Evolutionary conservation across 2,113 vertebrate genomes (phyloP), one percentile per base, ranked within the genome.

Genomic region (Oenanthe oenanthe): DNA sequence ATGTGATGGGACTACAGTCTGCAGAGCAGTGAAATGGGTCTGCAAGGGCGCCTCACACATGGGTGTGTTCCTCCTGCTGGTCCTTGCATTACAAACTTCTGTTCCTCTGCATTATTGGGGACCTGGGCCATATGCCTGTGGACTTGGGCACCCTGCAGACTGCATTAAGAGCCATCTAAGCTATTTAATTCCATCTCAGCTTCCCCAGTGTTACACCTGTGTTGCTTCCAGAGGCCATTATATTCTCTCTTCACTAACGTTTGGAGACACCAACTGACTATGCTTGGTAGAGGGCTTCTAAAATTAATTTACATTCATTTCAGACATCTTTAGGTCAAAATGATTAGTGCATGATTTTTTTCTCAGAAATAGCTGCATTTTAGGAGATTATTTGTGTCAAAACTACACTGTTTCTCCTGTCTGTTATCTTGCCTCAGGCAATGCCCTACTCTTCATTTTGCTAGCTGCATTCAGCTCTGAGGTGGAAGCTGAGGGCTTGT

Each of bases 21-120:
- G 16, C 19, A 67, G 77, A 67, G 47, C 9, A 54, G 19, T 25
- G 25, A 67, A 47, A 28, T 21, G 38, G 32, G 8, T 53, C 38
- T 53, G 68, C 38, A 40, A 19, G 32, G 60, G 22, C 0, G 0
- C 6, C 18, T 51, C 12, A 24, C 20, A 36, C 51, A 24, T 29
- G 60, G 18, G 0, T 45, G 13, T 15, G 10, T 38, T 65, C 15
- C 21, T 72, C 12, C 32, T 66, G 26, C 32, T 24, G 19, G 32
- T n/a, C 9, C 13, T 47, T n/a, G 29, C 24, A 4, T 18, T 47
- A 38, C 42, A 40, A 12, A 4, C 24, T 34, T 34, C 51, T 2
- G 1, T 34, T 53, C n/a, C 36, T 22, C n/a, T 54, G 9, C 2
- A 0, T 60, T 54, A 10, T 3, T 85, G n/a, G 11, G 24, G 13